A percentile compares a stretch with the other conserved stretches of the same genome.
These are phyloP conservation scores for Lithophane socia DNA, from an alignment of 2,888 invertebrate genomes.

Conservation along the genomic window DNA sequence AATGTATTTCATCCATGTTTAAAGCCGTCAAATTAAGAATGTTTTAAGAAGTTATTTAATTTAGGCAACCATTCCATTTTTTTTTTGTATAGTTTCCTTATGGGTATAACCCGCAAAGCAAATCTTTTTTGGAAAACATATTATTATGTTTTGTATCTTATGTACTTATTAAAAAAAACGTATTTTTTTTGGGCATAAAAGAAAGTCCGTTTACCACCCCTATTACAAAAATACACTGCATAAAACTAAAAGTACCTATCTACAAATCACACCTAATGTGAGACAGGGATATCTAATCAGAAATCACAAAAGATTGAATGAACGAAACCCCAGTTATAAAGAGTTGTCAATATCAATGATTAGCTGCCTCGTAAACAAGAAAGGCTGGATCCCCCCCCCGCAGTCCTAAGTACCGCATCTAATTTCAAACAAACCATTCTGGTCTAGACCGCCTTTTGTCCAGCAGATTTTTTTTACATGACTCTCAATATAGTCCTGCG, in stretches of 20 bases:
- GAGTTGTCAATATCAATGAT: slow-evolving; percentile 50
- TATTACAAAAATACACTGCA: not conserved
- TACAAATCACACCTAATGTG: not conserved
- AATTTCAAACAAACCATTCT: slow-evolving; percentile 77
- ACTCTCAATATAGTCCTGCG: slow-evolving; percentile 79
- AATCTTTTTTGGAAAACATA: not conserved
- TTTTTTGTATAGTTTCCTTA: not conserved
- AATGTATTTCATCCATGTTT: slow-evolving; percentile 29
- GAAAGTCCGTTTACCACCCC: not conserved
- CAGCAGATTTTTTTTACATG: slow-evolving; percentile 76
- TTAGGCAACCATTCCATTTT: not conserved
- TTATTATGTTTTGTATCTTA: not conserved
- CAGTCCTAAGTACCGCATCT: slow-evolving; percentile 68
- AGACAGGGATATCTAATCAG: not conserved
- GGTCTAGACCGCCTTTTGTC: slow-evolving; percentile 81
- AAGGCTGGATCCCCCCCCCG: slow-evolving; percentile 42
- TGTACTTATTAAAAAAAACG: no score
- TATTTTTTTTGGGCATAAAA: not conserved
- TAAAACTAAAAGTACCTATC: not conserved
- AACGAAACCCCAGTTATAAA: slow-evolving; percentile 13
- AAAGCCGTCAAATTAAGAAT: slow-evolving; percentile 34
- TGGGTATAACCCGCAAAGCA: not conserved
- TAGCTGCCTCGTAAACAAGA: slow-evolving; percentile 51
- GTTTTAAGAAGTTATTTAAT: slow-evolving; percentile 20
- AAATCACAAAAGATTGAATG: slow-evolving; percentile 23